These are phyloP conservation scores for Ophion slaviceki DNA, from an alignment of 2,888 invertebrate genomes.

Conservation along the genomic window DNA sequence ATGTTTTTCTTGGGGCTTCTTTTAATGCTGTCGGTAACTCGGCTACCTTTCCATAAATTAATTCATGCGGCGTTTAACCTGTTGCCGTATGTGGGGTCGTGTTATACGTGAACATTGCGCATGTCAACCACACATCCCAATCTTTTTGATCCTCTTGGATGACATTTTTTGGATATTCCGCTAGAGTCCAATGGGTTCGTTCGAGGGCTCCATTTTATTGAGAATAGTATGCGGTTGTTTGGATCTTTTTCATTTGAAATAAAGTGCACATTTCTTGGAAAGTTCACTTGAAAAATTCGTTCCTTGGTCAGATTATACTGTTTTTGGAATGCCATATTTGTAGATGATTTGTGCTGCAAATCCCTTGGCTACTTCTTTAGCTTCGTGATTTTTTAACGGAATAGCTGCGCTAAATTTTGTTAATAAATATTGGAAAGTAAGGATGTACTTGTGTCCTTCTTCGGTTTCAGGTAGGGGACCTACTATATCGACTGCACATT, in stretches of 20 bases:
- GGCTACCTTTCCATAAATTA: constrained; percentile 40
- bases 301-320: constrained; percentile 51
- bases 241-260: constrained; percentile 27
- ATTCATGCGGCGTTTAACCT: constrained; percentile 40
- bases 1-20: constrained; percentile 14
- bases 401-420: constrained; percentile 51
- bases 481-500: constrained; percentile 66
- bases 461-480: constrained; percentile 61
- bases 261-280: constrained; percentile 13
- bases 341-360: constrained; percentile 49
- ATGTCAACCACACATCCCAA: constrained; percentile 69
- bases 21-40: constrained; percentile 42
- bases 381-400: constrained; percentile 59
- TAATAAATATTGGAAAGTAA: constrained; percentile 33
- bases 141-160: constrained; percentile 62
- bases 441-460: constrained; percentile 52
- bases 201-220: constrained; percentile 50
- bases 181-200: constrained; percentile 66
- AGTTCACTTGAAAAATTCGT: constrained; percentile 21
- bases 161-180: constrained; percentile 63
- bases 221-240: constrained; percentile 12
- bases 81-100: constrained; percentile 60
- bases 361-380: constrained; percentile 57
- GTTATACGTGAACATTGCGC: constrained; percentile 68
- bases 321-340: constrained; percentile 67